These are phyloP conservation scores for Glandiceps talaboti DNA, from an alignment of 53 echinoderm and acorn worm genomes.

Conservation along the genomic window DNA sequence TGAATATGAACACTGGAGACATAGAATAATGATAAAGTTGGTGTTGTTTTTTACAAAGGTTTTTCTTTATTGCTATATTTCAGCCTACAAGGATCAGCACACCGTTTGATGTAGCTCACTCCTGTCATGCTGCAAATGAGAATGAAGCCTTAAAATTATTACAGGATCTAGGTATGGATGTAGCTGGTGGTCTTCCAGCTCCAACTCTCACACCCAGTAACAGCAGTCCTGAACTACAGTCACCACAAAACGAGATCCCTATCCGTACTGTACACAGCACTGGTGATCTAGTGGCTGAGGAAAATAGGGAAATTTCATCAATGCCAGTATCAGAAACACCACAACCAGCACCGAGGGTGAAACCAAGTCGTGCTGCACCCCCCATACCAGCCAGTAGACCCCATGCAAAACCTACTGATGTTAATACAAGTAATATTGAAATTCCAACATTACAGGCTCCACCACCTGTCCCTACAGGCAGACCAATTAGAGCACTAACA, in stretches of 20 bases:
- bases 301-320: not conserved
- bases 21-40: too few species aligned
- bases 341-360: not conserved
- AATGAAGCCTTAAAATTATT: conserved; percentile 53
- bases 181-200: not conserved
- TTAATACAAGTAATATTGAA: conserved; percentile 6
- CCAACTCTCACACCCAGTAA: not conserved
- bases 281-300: not conserved
- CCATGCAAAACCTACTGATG: not conserved
- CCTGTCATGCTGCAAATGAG: conserved; percentile 42
- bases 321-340: not conserved
- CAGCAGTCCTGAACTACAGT: not conserved
- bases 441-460: not conserved
- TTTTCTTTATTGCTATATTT: too few species aligned
- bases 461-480: conserved; percentile 17
- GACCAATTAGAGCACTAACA: conserved; percentile 3
- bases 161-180: conserved; percentile 38
- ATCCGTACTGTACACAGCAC: not conserved
- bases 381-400: conserved; percentile 1
- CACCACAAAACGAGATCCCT: not conserved
- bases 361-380: conserved; percentile 6
- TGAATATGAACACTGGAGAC: too few species aligned
- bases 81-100: conserved; percentile 44
- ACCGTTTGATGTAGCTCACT: conserved; percentile 69
- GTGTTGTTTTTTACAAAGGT: too few species aligned